Percentiles rank a stretch among this genome's conserved stretches.
phyloP scores from a whole-genome alignment of 2,797 vertebrate genomes.

The Etheostoma nigrum region DNA sequence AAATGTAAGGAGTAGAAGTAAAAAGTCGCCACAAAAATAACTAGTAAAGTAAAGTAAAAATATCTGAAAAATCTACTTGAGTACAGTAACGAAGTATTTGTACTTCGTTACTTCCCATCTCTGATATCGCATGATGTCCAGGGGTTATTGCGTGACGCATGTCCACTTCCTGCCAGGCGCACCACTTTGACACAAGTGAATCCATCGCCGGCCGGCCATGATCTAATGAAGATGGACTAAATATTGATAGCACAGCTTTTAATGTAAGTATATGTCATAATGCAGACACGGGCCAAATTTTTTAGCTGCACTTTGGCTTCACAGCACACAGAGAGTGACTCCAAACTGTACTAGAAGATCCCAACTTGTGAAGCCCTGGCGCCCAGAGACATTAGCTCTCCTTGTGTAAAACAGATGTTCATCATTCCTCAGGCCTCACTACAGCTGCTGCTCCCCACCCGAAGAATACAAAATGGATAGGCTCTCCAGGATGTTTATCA shows the following conservation, averaged over 20 bases:
- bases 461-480: conserved; percentile 42
- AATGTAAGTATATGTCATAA: not conserved
- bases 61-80: too few species aligned
- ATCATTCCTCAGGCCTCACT: conserved; percentile 42
- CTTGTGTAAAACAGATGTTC: conserved; percentile 66
- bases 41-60: too few species aligned
- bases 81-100: too few species aligned
- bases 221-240: not conserved
- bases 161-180: too few species aligned
- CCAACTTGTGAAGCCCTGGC: conserved; percentile 26
- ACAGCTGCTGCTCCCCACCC: conserved; percentile 56
- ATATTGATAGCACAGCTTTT: not conserved
- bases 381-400: conserved; percentile 48
- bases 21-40: too few species aligned
- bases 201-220: too few species aligned
- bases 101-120: too few species aligned
- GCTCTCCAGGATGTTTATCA: conserved; percentile 66
- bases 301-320: not conserved
- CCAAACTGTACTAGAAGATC: not conserved
- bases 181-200: too few species aligned
- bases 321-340: conserved; percentile 5
- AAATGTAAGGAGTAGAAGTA: too few species aligned
- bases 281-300: not conserved
- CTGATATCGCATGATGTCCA: too few species aligned
- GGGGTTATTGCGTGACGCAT: too few species aligned